phyloP scores from a whole-genome alignment of 2,888 invertebrate genomes.

The Danaus chrysippus region DNA sequence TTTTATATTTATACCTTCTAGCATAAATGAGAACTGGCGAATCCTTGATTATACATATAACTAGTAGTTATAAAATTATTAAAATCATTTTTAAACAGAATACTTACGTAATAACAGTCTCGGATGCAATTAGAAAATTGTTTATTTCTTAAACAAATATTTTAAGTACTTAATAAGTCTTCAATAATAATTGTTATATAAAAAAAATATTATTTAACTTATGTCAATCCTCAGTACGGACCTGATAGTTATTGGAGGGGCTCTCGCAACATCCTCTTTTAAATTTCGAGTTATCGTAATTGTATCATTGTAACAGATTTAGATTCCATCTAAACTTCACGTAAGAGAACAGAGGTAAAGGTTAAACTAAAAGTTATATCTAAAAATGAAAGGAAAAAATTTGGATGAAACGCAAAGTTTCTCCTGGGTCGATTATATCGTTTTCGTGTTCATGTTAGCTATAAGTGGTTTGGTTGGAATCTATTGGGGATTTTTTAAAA shows the following conservation, averaged over 20 bases:
- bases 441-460: conserved; percentile 87
- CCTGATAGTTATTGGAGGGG: conserved; percentile 60
- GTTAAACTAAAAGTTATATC: conserved; percentile 26
- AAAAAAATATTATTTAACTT: conserved; percentile 28
- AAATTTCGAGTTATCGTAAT: conserved; percentile 79
- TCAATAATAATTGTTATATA: background rate
- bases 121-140: no score
- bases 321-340: conserved; percentile 50
- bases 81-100: no score
- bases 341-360: conserved; percentile 53
- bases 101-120: no score
- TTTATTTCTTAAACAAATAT: no score
- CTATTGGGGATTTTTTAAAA: conserved; percentile 88
- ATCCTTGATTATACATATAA: no score
- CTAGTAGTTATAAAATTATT: no score
- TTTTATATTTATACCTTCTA: no score
- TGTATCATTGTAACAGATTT: conserved; percentile 76
- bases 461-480: conserved; percentile 88
- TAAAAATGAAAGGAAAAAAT: conserved; percentile 53
- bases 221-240: conserved; percentile 59
- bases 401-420: conserved; percentile 81
- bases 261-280: conserved; percentile 77
- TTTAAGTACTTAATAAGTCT: no score
- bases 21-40: no score
- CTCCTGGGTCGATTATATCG: conserved; percentile 86